Conservation (phyloP, 2,797 vertebrate genomes). For the Myotis pilosus region DNA sequence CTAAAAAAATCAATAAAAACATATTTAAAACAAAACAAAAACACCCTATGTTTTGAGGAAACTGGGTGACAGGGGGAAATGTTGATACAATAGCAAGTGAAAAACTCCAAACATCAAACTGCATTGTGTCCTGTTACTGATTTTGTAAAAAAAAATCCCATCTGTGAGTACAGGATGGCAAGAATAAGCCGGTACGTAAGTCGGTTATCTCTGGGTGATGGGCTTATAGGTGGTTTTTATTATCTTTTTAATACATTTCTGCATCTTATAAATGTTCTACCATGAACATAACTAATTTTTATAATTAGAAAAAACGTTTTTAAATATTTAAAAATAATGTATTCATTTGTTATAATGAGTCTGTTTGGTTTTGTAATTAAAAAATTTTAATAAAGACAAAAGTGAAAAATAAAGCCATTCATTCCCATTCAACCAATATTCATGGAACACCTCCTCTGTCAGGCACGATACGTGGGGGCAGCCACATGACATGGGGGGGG, state of each 20-base stretch:
- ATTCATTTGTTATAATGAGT: conserved; percentile 59
- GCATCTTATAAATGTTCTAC: conserved; percentile 25
- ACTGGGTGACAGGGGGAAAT: background rate
- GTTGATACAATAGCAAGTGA: background rate
- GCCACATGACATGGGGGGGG: fast-evolving
- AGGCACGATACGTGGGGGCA: background rate
- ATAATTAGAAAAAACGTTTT: conserved; percentile 67
- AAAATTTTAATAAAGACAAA: conserved; percentile 65
- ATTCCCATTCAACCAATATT: background rate
- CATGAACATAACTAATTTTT: conserved; percentile 51
- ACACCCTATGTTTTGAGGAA: background rate
- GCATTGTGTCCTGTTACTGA: too few species aligned
- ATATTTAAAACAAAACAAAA: background rate
- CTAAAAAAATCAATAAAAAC: background rate
- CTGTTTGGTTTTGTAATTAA: conserved; percentile 62
- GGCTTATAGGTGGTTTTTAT: conserved; percentile 4
- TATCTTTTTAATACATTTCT: conserved; percentile 35
- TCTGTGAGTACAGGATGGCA: background rate
- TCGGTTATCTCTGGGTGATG: background rate
- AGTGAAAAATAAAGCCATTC: background rate
- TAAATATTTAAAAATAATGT: conserved; percentile 66
- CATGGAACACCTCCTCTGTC: background rate
- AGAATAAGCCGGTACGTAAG: background rate
- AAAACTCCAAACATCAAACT: background rate
- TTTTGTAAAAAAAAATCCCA: background rate